Percentiles rank a stretch among this genome's conserved stretches.
Evolutionary conservation across 1,140 invertebrate genomes (phyloP).

Genomic region (Zaprionus gabonicus): DNA sequence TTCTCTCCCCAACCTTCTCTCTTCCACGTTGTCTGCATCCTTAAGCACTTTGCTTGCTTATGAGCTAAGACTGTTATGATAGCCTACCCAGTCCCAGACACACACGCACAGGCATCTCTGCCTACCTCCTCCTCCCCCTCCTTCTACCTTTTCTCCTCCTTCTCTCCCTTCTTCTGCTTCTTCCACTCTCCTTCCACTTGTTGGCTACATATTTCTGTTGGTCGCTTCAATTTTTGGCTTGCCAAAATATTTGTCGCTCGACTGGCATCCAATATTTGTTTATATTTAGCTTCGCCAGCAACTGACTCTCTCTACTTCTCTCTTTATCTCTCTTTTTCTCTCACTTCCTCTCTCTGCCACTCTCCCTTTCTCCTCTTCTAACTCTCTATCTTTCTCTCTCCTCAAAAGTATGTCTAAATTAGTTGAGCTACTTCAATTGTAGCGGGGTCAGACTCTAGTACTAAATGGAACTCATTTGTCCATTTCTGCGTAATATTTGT

Average conservation of each 20-base stretch:
- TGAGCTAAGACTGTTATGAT: conserved; percentile 64
- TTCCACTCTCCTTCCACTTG: neutral
- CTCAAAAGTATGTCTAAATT: neutral
- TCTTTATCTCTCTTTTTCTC: neutral
- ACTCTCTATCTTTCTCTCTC: too few species aligned
- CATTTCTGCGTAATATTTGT: neutral
- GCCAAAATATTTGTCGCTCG: conserved; percentile 76
- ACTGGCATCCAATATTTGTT: conserved; percentile 61
- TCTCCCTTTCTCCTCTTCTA: neutral
- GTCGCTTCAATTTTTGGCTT: conserved; percentile 55
- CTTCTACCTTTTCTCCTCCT: conserved; percentile 5
- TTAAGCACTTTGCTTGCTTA: conserved; percentile 61
- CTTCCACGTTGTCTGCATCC: conserved; percentile 38
- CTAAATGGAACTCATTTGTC: too few species aligned
- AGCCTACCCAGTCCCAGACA: conserved; percentile 20
- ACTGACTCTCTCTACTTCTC: conserved; percentile 21
- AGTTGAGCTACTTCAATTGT: neutral
- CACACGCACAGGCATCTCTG: conserved; percentile 17
- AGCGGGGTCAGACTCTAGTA: neutral
- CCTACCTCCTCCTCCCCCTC: conserved; percentile 51
- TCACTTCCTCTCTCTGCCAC: too few species aligned
- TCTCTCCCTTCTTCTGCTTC: neutral
- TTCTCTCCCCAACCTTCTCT: neutral
- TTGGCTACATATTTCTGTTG: conserved; percentile 37
- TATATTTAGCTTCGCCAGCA: conserved; percentile 65